Evolutionary conservation across 2,888 invertebrate genomes (phyloP).

Genomic region (Eupeodes latifasciatus): DNA sequence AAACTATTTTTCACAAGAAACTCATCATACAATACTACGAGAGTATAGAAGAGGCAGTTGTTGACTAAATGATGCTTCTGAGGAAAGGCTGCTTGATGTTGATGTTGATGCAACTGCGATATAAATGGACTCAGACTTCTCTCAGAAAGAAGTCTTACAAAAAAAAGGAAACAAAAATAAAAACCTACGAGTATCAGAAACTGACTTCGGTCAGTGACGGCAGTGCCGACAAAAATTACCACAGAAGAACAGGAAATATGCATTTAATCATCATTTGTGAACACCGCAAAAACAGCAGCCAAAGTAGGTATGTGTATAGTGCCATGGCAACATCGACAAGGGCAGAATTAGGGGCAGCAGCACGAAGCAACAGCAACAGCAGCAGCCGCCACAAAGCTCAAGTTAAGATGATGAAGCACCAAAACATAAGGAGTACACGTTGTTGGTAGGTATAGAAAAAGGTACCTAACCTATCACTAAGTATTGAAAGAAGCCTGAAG

Average conservation of each 20-base stretch:
- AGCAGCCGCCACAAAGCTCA: conserved; percentile 37
- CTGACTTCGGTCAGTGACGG: conserved; percentile 43
- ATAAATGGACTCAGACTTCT: conserved; percentile 41
- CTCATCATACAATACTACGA: conserved; percentile 8
- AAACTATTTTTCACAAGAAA: conserved; percentile 50
- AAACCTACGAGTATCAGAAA: conserved; percentile 8
- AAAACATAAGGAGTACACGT: conserved; percentile 1
- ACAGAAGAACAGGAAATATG: conserved; percentile 73
- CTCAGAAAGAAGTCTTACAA: conserved; percentile 3
- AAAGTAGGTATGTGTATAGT: background rate
- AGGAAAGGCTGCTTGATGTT: conserved; percentile 42
- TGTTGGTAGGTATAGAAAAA: background rate
- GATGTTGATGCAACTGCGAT: background rate
- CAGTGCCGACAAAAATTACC: conserved; percentile 69
- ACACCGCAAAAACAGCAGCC: conserved; percentile 59
- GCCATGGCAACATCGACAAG: no score
- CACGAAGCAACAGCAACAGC: conserved; percentile 16
- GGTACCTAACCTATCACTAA: conserved; percentile 36
- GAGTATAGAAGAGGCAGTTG: background rate
- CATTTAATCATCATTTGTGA: conserved; percentile 75
- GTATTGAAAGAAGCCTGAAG: conserved; percentile 67
- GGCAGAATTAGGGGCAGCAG: no score
- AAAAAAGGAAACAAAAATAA: conserved; percentile 6
- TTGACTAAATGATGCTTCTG: conserved; percentile 42
- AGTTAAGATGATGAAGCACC: conserved; percentile 14